Base-by-base conservation (phyloP, 2,888 invertebrate species). In the Drosophila sordidula region DNA sequence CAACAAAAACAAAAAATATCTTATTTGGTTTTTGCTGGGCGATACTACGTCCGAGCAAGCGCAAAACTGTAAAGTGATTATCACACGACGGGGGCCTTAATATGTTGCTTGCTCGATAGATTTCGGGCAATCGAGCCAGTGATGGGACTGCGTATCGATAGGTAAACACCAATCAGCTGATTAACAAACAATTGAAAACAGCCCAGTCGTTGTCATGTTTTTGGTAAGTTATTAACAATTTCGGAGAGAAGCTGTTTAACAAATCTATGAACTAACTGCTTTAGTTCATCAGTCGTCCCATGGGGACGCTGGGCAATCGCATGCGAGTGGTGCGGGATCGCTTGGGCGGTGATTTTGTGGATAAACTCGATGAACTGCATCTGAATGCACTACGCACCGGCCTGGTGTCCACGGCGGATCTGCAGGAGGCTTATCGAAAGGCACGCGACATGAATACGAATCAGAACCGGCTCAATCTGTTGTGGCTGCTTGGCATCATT, bases 401-500 rank as follows among this genome's bases (percentile, higher is more conserved):
- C 2, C 65, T 91, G 12, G 92, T 92, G 16, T 89, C 90, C 9
- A 80, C 76, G 8, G 73, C 81, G 3, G 92, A 92, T 64, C 75
- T 92, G 41, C 85, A 90, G 42, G 91, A 91, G 56, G 92, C 90
- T 0, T 92, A 91, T 61, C 80, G 88, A 4, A 90, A 90, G 42
- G 89, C 90, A 0, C 81, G 91, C 3, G 88, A 90, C 52, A 83
- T 85, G 18, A 87, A 77, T 12, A 66, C 51, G 14, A 77, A 76
- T 46, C 88, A 89, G 5, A 91, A 91, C 64, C 78, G 90, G 1
- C 59, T 90, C 1, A 91, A 90, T 68, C 72, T 90, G 9, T 14
- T 86, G 29, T 91, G 92, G 89, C 90, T 90, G 0, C 65, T 91
- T 41, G 91, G 91, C 6, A 89, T 92, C 16, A 78, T 92, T 16